Conservation (phyloP, 1,140 invertebrate species). For the Elymnias hypermnestra region DNA sequence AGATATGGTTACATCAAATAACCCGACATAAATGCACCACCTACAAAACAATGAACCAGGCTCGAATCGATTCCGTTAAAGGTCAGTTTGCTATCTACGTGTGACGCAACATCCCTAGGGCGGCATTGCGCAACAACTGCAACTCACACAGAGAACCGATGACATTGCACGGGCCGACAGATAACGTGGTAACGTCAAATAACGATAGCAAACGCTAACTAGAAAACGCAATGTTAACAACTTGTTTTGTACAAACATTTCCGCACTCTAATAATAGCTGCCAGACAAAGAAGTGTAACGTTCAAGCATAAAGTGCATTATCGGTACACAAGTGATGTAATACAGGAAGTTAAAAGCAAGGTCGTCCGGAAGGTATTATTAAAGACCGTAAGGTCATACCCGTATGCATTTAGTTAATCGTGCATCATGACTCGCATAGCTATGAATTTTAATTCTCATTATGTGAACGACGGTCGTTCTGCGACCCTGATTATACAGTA, state of each 20-base stretch:
- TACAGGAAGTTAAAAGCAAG: conserved; percentile 62
- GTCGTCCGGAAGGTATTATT: conserved; percentile 58
- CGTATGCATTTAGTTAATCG: conserved; percentile 54
- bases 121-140: conserved; percentile 58
- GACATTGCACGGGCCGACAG: conserved; percentile 16
- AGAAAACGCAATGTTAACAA: conserved; percentile 4
- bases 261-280: conserved; percentile 23
- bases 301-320: conserved; percentile 47
- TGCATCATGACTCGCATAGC: conserved; percentile 35
- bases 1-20: too few relatives aligned
- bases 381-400: conserved; percentile 44
- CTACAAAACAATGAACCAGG: too few relatives aligned
- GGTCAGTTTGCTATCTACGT: conserved; percentile 54
- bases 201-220: conserved; percentile 6
- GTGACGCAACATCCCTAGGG: conserved; percentile 62
- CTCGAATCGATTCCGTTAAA: conserved; percentile 60
- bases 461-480: conserved; percentile 21
- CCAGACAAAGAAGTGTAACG: conserved; percentile 42
- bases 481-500: conserved; percentile 20
- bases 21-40: conserved; percentile 4
- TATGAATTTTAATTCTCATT: conserved; percentile 37
- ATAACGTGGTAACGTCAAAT: conserved; percentile 22
- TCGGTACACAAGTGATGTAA: conserved; percentile 57
- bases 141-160: conserved; percentile 28
- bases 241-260: conserved; percentile 17